Conservation (phyloP, 1,140 invertebrate species). For the Stenopsyche tienmushanensis region DNA sequence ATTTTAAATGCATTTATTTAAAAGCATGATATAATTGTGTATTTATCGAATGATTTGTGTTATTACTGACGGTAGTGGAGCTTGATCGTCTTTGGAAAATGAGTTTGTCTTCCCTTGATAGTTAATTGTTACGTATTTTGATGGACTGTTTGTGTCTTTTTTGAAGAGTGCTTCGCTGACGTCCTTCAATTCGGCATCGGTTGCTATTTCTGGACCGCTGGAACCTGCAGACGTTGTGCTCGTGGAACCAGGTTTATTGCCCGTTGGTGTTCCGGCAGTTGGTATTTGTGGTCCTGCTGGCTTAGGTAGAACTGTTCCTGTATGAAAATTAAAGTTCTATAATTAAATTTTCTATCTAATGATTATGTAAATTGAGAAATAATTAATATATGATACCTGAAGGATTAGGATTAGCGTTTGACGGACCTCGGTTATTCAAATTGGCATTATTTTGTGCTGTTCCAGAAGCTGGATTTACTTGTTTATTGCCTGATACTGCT, state of each 20-base stretch:
- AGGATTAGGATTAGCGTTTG: neutral
- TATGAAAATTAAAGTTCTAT: too few relatives aligned
- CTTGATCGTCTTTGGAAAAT: constrained; percentile 66
- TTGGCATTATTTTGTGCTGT: constrained; percentile 10
- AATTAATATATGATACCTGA: constrained; percentile 4
- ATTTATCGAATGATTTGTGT: neutral
- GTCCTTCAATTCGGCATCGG: constrained; percentile 63
- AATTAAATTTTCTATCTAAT: constrained; percentile 26
- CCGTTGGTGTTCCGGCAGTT: constrained; percentile 36
- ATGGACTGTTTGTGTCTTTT: constrained; percentile 71
- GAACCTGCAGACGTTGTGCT: constrained; percentile 53
- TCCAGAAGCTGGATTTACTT: constrained; percentile 1
- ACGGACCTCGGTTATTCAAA: neutral
- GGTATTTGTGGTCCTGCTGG: neutral
- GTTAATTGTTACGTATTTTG: constrained; percentile 66
- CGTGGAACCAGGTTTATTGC: constrained; percentile 41
- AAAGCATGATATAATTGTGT: neutral
- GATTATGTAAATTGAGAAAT: constrained; percentile 16
- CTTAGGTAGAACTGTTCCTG: neutral
- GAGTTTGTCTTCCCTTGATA: constrained; percentile 71
- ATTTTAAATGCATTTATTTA: constrained; percentile 37
- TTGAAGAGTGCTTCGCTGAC: constrained; percentile 70
- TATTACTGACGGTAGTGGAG: constrained; percentile 72
- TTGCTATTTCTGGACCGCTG: constrained; percentile 48
- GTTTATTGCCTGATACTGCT: constrained; percentile 31